phyloP scores from a whole-genome alignment of 1,140 invertebrate species.

The Anthonomus grandis region DNA sequence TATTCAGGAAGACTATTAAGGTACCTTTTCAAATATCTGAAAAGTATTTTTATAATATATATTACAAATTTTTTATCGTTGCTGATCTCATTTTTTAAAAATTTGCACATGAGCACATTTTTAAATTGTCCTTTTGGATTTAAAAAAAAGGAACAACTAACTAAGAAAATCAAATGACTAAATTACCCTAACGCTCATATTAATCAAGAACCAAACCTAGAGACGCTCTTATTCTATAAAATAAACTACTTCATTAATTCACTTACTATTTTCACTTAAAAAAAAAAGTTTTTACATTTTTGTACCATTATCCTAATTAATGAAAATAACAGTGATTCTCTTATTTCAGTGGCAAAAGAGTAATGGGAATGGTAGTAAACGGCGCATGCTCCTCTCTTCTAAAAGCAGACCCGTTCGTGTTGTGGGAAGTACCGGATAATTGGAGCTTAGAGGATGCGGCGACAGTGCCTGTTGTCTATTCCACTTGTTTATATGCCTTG shows the following conservation, averaged over 20 bases:
- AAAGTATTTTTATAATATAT: not conserved
- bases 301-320: too few species aligned
- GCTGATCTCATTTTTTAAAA: not conserved
- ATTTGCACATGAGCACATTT: too few species aligned
- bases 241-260: too few species aligned
- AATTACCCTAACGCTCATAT: too few species aligned
- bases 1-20: conserved; percentile 56
- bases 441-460: conserved; percentile 86
- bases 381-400: conserved; percentile 60
- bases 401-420: conserved; percentile 56
- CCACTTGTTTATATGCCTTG: conserved; percentile 74
- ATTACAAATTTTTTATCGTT: not conserved
- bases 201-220: too few species aligned
- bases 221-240: too few species aligned
- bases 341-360: conserved; percentile 55
- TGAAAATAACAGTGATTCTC: too few species aligned
- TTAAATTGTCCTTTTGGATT: too few species aligned
- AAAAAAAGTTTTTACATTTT: too few species aligned
- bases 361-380: conserved; percentile 65
- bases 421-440: conserved; percentile 75
- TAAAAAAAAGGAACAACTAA: too few species aligned
- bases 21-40: not conserved
- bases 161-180: too few species aligned
- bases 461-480: conserved; percentile 82
- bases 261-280: too few species aligned